Conservation (phyloP, 2,888 invertebrate species). For the Scaptomyza cyrtandrae region DNA sequence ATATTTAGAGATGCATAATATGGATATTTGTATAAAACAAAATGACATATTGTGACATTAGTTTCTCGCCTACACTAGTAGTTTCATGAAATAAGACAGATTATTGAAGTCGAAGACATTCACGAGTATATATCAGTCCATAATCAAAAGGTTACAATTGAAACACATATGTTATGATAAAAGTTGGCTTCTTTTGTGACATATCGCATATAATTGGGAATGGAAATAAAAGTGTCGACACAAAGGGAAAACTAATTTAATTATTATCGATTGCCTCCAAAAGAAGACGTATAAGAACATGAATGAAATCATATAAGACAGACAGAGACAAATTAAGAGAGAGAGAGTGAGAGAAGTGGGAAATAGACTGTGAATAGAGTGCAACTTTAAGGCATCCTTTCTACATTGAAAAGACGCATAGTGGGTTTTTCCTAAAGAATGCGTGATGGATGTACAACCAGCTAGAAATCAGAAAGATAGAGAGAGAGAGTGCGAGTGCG, state of each 20-base stretch:
- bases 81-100: too few species aligned
- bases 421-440: not conserved
- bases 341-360: too few species aligned
- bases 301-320: not conserved
- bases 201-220: slow-evolving; percentile 39
- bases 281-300: slow-evolving; percentile 23
- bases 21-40: too few species aligned
- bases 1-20: too few species aligned
- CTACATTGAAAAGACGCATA: not conserved
- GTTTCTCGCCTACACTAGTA: not conserved
- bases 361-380: slow-evolving; percentile 6
- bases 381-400: slow-evolving; percentile 52
- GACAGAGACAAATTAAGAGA: not conserved
- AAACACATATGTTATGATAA: not conserved
- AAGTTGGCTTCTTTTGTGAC: slow-evolving; percentile 25
- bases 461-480: not conserved
- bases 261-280: slow-evolving; percentile 49
- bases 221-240: slow-evolving; percentile 39
- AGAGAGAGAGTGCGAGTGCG: not conserved
- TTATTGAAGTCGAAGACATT: too few species aligned
- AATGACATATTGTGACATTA: not conserved
- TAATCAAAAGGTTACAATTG: not conserved
- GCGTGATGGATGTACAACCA: slow-evolving; percentile 27
- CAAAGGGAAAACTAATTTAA: slow-evolving; percentile 57
- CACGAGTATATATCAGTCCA: too few species aligned